These are phyloP conservation scores for Hirtodrosophila confusa DNA, from an alignment of 2,888 invertebrate species.

Conservation along the genomic window DNA sequence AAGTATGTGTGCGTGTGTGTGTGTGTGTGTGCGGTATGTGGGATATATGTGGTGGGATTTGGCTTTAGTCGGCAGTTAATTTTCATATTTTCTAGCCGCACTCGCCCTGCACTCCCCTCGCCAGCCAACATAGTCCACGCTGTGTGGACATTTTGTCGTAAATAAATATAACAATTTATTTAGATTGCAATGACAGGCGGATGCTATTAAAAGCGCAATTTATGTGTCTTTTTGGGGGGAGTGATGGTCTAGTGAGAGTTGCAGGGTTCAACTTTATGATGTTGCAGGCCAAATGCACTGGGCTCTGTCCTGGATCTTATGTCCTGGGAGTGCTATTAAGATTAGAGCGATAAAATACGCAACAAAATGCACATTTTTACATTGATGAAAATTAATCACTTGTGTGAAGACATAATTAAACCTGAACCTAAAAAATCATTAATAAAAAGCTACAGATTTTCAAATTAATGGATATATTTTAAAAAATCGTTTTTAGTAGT, in stretches of 20 bases:
- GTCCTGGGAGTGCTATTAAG: slow-evolving; percentile 15
- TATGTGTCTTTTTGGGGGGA: slow-evolving; percentile 60
- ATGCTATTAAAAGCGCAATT: slow-evolving; percentile 78
- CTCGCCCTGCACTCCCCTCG: slow-evolving; percentile 11
- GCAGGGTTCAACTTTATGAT: slow-evolving; percentile 52
- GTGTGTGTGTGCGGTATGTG: slow-evolving; percentile 11
- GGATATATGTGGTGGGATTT: slow-evolving; percentile 63
- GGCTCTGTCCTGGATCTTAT: slow-evolving; percentile 17
- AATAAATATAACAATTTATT: slow-evolving; percentile 82
- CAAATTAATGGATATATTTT: too few species aligned
- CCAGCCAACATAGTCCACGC: slow-evolving; percentile 1
- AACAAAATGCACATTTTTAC: slow-evolving; percentile 1
- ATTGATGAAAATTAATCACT: slow-evolving; percentile 5
- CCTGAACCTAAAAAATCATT: too few species aligned
- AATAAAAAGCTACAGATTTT: too few species aligned
- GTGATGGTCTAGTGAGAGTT: slow-evolving; percentile 33
- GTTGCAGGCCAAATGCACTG: slow-evolving; percentile 57
- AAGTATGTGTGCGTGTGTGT: slow-evolving; percentile 11
- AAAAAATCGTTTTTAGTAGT: too few species aligned
- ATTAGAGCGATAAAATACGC: slow-evolving; percentile 20
- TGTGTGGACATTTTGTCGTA: slow-evolving; percentile 75
- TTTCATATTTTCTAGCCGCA: slow-evolving; percentile 80
- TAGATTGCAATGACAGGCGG: slow-evolving; percentile 81
- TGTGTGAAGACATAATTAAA: too few species aligned
- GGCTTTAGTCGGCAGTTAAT: slow-evolving; percentile 81